Base-by-base conservation (phyloP, 2,888 invertebrate species). In the Pogonocherus hispidulus region DNA sequence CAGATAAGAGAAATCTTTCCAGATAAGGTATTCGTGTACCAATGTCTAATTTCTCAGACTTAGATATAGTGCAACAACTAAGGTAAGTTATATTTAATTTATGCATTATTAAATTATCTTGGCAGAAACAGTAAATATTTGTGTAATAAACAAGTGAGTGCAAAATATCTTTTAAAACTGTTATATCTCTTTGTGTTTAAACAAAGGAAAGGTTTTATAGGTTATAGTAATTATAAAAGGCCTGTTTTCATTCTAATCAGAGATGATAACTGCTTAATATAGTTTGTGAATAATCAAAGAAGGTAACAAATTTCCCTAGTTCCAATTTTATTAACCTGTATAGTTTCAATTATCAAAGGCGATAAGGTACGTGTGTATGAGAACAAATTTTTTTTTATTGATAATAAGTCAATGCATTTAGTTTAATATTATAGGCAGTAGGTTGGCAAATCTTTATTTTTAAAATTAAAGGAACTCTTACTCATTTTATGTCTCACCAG, bases 1-100 rank as follows among this genome's bases (percentile, higher is more conserved):
- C 27, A 59, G 59, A 59, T 59, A 59, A 59, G 59, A 35, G 32
- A 18, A 47, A 59, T 59, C 47, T 59, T n/a, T 19, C 19, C 27
- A 59, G 59, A 59, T 59, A 59, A 47, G 41, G 20, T 23, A 46
- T 22, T 23, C 57, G 44, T 22, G 20, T n/a, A 57, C 41, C 22
- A 18, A 57, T 16, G 14, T 27, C 23, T 55, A 46, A 46, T 41
- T 57, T 35, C 44, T 57, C 44, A 57, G n/a, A 46, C 8, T 11
- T 2, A 19, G 35, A 2, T 37, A 5, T 16, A 27, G n/a, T 44
- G 41, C 20, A 44, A 22, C 27, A 14, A 44, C 1, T 3, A 44
- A 57, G 44, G 44, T 57, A 57, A 57, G 46, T 44, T 3, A 14
- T 22, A 14, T 52, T 22, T 52, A 52, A 52, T 32, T 27, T 18